A percentile compares a stretch with the other conserved stretches of the same genome.
These are phyloP conservation scores for Drosophila paucipuncta DNA, from an alignment of 2,888 invertebrate species.

Conservation along the genomic window DNA sequence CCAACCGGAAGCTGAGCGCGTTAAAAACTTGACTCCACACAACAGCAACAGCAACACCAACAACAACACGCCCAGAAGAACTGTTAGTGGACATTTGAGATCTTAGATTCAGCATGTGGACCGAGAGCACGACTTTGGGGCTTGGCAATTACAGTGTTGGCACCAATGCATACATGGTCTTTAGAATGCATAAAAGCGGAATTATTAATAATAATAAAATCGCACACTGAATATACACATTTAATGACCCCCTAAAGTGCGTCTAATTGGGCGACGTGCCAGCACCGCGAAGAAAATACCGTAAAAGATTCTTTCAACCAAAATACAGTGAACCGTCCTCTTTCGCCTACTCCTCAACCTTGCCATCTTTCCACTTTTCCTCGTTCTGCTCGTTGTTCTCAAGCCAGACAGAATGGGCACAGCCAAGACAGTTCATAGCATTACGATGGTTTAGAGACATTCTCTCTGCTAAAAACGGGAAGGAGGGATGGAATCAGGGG, in stretches of 20 bases:
- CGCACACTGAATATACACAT: conserved; percentile 42
- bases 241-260: conserved; percentile 63
- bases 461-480: conserved; percentile 12
- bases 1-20: conserved; percentile 66
- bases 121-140: conserved; percentile 15
- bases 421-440: conserved; percentile 72
- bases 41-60: conserved; percentile 17
- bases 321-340: conserved; percentile 20
- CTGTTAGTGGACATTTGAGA: conserved; percentile 45
- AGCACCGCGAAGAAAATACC: conserved; percentile 32
- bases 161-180: conserved; percentile 30
- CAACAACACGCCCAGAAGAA: conserved; percentile 30
- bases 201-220: conserved; percentile 64
- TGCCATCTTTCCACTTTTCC: conserved; percentile 18
- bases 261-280: conserved; percentile 56
- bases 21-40: conserved; percentile 44
- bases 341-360: neutral
- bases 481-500: neutral
- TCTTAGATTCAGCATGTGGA: conserved; percentile 8
- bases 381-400: conserved; percentile 29
- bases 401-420: conserved; percentile 76
- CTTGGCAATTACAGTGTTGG: conserved; percentile 52
- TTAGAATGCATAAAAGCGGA: conserved; percentile 60
- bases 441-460: conserved; percentile 45
- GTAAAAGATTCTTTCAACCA: conserved; percentile 44